Percentiles rank a stretch among this genome's conserved stretches.
phyloP scores from a whole-genome alignment of 2,888 invertebrate genomes.

The Cataglyphis rosenhaueri region DNA sequence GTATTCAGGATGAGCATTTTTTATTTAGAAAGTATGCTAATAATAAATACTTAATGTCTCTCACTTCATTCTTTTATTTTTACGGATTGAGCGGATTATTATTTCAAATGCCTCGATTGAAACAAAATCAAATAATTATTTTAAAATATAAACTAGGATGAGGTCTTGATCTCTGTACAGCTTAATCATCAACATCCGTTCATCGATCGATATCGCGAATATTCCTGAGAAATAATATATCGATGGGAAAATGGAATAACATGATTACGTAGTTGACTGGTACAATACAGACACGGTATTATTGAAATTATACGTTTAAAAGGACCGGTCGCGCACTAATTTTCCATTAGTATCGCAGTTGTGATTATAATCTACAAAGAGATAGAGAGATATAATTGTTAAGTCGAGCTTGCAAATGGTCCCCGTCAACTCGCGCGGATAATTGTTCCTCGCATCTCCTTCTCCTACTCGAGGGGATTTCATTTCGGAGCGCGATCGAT shows the following conservation, averaged over 20 bases:
- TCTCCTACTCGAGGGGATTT: neutral
- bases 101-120: neutral
- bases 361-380: neutral
- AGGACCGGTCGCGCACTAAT: neutral
- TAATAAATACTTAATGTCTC: neutral
- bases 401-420: neutral
- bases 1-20: neutral
- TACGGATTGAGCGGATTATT: neutral
- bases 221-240: neutral
- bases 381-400: neutral
- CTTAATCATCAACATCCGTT: neutral
- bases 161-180: neutral
- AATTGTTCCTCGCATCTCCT: neutral
- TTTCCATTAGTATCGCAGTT: neutral
- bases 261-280: neutral
- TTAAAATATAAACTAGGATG: neutral
- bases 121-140: neutral
- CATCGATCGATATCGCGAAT: neutral
- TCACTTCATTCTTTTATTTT: neutral
- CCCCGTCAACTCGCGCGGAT: neutral
- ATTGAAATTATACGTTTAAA: neutral
- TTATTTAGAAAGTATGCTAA: neutral
- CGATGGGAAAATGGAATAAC: neutral
- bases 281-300: neutral
- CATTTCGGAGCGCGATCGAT: constrained; percentile 11